Evolutionary conservation across 2,888 invertebrate genomes (phyloP), one percentile per base, ranked within the genome.

Genomic region (Acanthoscelides obtectus): DNA sequence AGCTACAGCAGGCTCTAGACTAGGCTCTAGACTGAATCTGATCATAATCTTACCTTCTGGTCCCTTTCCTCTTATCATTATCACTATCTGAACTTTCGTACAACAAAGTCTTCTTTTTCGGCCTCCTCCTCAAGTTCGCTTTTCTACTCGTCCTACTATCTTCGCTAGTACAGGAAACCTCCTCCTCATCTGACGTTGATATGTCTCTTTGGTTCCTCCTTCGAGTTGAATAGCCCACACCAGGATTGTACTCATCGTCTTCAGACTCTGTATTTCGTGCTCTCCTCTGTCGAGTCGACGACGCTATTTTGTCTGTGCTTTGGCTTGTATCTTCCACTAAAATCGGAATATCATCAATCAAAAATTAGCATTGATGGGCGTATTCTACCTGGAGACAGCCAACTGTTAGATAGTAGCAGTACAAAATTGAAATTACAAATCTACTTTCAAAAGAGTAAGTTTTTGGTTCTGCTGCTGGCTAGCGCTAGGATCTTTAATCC

Each of bases 21-120:
- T n/a, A n/a, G n/a, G n/a, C n/a, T n/a, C n/a, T n/a, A n/a, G n/a
- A n/a, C n/a, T n/a, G n/a, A n/a, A n/a, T n/a, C n/a, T n/a, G n/a
- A n/a, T n/a, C n/a, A n/a, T n/a, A n/a, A n/a, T 45, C 45, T 85
- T 86, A 12, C 79, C 78, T 79, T 79, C 70, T 82, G 83, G 73
- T 75, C 67, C 67, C 6, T 82, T 20, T 66, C 65, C 20, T 81
- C 65, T 71, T 69, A 66, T 71, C 71, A 69, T 75, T 66, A 17
- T 77, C 77, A 66, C 74, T 74, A 17, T 74, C 75, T 74, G 72
- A 72, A 64, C 79, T 80, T 25, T 79, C 78, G n/a, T 81, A 75
- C 79, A 64, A 75, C 3, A 73, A 65, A 19, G 69, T 72, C 77
- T 75, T 80, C 76, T 72, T 82, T 75, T 70, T 80, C 75, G 67